Evolutionary conservation across 2,888 invertebrate genomes (phyloP), one percentile per base, ranked within the genome.

Genomic region (Heliconius sara): DNA sequence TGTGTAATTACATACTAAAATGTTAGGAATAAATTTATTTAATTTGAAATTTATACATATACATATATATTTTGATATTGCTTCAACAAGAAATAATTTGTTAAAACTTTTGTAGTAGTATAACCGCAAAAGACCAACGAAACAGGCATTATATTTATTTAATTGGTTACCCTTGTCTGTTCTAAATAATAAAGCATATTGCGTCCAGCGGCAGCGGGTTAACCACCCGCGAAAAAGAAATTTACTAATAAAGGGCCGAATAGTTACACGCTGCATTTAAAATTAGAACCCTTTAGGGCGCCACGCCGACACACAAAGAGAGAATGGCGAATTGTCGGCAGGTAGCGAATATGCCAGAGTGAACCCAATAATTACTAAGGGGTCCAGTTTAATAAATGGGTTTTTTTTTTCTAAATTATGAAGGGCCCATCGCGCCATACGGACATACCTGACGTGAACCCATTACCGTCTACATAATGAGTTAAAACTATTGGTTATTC

Each of bases 241-340:
- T 93, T 95, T 91, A 91, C 90, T 89, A 92, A 95, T 93, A 93
- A 95, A 93, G 89, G 92, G 89, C 86, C 85, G 87, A 91, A 94
- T 95, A 91, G 94, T 95, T 95, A 95, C 93, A 95, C 93, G 95
- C 88, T 90, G 91, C 93, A 94, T 95, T 95, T 94, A 93, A 91
- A 95, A 95, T 95, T 94, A 92, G 91, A 95, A 94, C 95, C 95
- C 95, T 95, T 95, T 95, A 91, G 95, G 95, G 95, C 95, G 95
- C 95, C 95, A 94, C 94, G 91, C 95, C 93, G 94, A 89, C 95
- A 94, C 92, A 95, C 95, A 95, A 95, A 92, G 92, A 90, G 90
- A 93, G 91, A 94, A 93, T 95, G 93, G 93, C 95, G 93, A 95
- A 95, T 93, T 94, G 93, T 89, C 90, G 91, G 95, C 95, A 95